phyloP scores from a whole-genome alignment of 2,888 invertebrate species.

The Amphipoea lucens region DNA sequence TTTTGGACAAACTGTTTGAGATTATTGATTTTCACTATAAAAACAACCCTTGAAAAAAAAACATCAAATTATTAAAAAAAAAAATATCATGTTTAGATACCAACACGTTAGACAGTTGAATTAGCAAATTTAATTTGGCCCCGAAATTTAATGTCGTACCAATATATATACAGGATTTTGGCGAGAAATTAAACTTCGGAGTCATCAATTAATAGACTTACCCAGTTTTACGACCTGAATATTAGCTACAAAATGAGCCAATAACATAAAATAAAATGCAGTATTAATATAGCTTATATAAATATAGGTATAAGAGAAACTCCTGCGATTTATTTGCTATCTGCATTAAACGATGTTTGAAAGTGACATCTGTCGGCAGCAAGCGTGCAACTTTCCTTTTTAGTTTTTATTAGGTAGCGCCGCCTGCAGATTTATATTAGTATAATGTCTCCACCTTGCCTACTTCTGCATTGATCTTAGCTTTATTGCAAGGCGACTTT shows the following conservation, averaged over 20 bases:
- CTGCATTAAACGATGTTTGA: constrained; percentile 60
- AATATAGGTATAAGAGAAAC: constrained; percentile 57
- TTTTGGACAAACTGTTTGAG: not conserved
- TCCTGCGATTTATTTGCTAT: constrained; percentile 57
- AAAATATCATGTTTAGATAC: too few relatives aligned
- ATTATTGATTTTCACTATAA: not conserved
- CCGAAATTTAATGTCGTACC: too few relatives aligned
- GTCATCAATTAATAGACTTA: not conserved
- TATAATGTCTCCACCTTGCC: constrained; percentile 45
- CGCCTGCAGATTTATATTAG: constrained; percentile 47
- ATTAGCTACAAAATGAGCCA: constrained; percentile 14
- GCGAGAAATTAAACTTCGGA: not conserved
- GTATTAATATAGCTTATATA: constrained; percentile 32
- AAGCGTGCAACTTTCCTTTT: constrained; percentile 64
- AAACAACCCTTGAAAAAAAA: not conserved
- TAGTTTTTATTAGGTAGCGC: constrained; percentile 60
- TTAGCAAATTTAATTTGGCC: not conserved
- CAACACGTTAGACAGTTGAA: too few relatives aligned
- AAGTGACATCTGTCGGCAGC: constrained; percentile 64
- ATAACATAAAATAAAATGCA: constrained; percentile 23
- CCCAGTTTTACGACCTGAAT: not conserved
- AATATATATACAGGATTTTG: not conserved
- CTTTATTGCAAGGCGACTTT: not conserved
- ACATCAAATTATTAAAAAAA: too few relatives aligned
- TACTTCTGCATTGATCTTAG: constrained; percentile 24